A percentile compares a stretch with the other conserved stretches of the same genome.
These are phyloP conservation scores for Meghimatium bilineatum DNA, from an alignment of 2,888 invertebrate species.

Conservation along the genomic window DNA sequence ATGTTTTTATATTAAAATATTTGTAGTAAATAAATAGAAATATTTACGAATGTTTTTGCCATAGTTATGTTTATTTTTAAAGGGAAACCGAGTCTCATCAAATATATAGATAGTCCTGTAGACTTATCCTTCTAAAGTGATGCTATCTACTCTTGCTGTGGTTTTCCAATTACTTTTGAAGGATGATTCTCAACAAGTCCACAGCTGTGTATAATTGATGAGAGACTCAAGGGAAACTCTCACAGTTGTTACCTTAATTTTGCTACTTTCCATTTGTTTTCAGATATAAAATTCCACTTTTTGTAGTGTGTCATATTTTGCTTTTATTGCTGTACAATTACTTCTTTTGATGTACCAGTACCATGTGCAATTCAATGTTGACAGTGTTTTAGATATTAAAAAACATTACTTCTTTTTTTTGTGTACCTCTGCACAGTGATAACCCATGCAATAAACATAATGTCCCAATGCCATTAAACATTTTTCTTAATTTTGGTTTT, in stretches of 20 bases:
- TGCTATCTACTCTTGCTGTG: too few species aligned
- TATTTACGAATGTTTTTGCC: too few species aligned
- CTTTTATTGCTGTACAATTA: background rate
- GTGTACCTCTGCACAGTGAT: conserved; percentile 41
- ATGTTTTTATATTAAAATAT: background rate
- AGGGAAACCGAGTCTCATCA: too few species aligned
- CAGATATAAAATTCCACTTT: background rate
- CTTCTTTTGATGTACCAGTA: background rate
- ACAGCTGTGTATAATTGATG: too few species aligned
- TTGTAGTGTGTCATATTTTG: background rate
- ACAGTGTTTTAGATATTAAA: conserved; percentile 5
- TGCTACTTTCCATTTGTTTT: background rate
- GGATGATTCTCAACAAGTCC: too few species aligned
- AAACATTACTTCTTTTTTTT: background rate
- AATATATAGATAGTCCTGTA: too few species aligned
- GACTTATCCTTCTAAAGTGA: too few species aligned
- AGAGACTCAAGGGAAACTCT: background rate
- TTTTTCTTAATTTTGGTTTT: background rate
- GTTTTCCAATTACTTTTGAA: too few species aligned
- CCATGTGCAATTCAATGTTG: conserved; percentile 19
- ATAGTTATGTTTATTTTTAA: too few species aligned
- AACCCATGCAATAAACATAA: conserved; percentile 46
- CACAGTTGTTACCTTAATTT: background rate
- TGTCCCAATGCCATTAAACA: background rate
- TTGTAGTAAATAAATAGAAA: background rate